Evolutionary conservation across 2,888 invertebrate genomes (phyloP).

Genomic region (Metalampra italica): DNA sequence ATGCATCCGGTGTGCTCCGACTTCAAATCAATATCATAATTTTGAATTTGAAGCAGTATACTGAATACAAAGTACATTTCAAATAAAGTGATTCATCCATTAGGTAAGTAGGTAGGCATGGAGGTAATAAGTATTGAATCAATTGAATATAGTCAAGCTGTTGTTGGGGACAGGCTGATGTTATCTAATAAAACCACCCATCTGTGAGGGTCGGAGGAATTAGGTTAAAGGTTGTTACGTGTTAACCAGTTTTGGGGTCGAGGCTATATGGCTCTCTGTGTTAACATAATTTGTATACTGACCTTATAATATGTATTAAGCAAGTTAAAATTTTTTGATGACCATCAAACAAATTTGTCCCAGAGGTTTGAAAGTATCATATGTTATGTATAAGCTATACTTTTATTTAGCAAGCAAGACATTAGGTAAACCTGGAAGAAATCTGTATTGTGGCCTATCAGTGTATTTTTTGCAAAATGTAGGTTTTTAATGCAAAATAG

Average conservation of each 20-base stretch:
- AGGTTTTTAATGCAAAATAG: no score
- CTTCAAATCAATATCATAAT: conserved; percentile 4
- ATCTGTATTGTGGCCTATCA: no score
- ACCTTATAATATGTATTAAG: background rate
- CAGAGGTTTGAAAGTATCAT: no score
- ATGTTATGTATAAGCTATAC: no score
- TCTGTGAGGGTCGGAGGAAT: conserved; percentile 54
- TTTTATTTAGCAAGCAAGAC: no score
- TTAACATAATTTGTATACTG: background rate
- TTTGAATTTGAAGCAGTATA: conserved; percentile 14
- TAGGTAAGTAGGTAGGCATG: no score
- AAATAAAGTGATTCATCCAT: conserved; percentile 30
- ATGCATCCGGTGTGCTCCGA: no score
- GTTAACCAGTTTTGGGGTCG: conserved; percentile 54
- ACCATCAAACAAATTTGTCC: background rate
- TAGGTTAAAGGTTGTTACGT: conserved; percentile 56
- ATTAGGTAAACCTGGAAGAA: no score
- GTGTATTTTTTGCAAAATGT: no score
- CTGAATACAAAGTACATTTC: conserved; percentile 20
- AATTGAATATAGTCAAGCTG: conserved; percentile 30
- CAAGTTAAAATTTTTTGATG: no score
- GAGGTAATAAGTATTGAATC: conserved; percentile 29
- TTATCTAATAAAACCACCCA: conserved; percentile 53
- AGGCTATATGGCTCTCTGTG: conserved; percentile 38
- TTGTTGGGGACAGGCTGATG: conserved; percentile 20